A percentile compares a stretch with the other conserved stretches of the same genome.
Conservation (phyloP, 2,888 invertebrate genomes). For the Sinohyriopsis cumingii region DNA sequence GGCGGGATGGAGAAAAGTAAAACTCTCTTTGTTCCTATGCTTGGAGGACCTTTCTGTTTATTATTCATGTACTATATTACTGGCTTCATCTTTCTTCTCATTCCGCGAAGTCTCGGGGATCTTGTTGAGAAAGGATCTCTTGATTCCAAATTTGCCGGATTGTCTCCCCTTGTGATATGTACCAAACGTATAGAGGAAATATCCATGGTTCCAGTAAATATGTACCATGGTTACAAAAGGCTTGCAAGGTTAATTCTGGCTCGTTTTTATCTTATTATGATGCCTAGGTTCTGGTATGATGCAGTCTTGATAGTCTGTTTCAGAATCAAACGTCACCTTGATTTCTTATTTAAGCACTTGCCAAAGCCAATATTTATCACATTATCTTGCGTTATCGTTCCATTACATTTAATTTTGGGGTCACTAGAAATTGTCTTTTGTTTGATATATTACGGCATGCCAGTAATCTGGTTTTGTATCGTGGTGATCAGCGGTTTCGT, state of each 20-base stretch:
- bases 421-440: slow-evolving; percentile 1
- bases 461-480: background rate
- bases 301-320: background rate
- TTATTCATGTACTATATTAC: slow-evolving; percentile 11
- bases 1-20: slow-evolving; percentile 24
- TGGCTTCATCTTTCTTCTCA: slow-evolving; percentile 17
- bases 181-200: slow-evolving; percentile 10
- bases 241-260: slow-evolving; percentile 1
- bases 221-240: slow-evolving; percentile 15
- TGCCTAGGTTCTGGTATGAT: slow-evolving; percentile 15
- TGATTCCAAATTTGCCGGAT: background rate
- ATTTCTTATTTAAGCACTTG: too few relatives aligned
- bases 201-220: slow-evolving; percentile 6
- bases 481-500: background rate
- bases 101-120: slow-evolving; percentile 9
- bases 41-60: slow-evolving; percentile 26
- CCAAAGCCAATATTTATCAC: too few relatives aligned
- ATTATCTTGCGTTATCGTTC: background rate
- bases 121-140: slow-evolving; percentile 10
- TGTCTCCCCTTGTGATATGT: slow-evolving; percentile 12
- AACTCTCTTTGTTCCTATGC: slow-evolving; percentile 13
- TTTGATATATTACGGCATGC: slow-evolving; percentile 8
- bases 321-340: slow-evolving; percentile 1
- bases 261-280: slow-evolving; percentile 13
- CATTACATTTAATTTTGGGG: slow-evolving; percentile 1